Evolutionary conservation across 2,797 vertebrate species (phyloP).

Genomic region (Cyclopterus lumpus): DNA sequence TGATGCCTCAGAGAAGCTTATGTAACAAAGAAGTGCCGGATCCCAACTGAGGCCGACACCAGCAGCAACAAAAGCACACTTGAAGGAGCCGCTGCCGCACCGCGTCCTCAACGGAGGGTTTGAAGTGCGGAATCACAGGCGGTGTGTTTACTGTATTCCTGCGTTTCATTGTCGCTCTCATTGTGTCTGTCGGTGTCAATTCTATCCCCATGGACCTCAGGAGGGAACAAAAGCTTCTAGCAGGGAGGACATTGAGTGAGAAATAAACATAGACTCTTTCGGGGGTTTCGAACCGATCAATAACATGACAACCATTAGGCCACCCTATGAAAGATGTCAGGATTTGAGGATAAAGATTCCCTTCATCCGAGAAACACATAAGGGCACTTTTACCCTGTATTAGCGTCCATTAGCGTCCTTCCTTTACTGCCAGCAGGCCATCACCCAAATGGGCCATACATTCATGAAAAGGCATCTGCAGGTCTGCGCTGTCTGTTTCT

Average conservation of each 20-base stretch:
- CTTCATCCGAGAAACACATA: not conserved
- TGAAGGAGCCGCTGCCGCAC: slow-evolving; percentile 16
- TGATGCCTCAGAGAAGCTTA: slow-evolving; percentile 51
- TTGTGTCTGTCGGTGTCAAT: no score
- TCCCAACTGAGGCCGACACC: slow-evolving; percentile 44
- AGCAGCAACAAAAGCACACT: slow-evolving; percentile 37
- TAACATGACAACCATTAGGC: not conserved
- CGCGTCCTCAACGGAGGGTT: slow-evolving; percentile 1
- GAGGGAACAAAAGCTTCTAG: no score
- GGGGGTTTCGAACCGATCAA: no score
- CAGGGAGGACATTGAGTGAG: no score
- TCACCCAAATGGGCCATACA: slow-evolving; percentile 14
- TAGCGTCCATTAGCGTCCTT: not conserved
- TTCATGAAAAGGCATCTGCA: slow-evolving; percentile 16
- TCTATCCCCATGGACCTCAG: not conserved
- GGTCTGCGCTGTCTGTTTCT: not conserved
- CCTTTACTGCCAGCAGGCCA: not conserved
- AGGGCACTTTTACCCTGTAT: not conserved
- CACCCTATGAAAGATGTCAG: not conserved
- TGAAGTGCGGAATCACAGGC: slow-evolving; percentile 23
- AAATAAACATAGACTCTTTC: no score
- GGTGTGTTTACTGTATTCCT: not conserved
- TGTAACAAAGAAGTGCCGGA: slow-evolving; percentile 47
- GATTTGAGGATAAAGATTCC: not conserved
- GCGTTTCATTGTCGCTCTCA: not conserved